Evolutionary conservation across 2,113 vertebrate genomes (phyloP).

Genomic region (Glaucomys volans): DNA sequence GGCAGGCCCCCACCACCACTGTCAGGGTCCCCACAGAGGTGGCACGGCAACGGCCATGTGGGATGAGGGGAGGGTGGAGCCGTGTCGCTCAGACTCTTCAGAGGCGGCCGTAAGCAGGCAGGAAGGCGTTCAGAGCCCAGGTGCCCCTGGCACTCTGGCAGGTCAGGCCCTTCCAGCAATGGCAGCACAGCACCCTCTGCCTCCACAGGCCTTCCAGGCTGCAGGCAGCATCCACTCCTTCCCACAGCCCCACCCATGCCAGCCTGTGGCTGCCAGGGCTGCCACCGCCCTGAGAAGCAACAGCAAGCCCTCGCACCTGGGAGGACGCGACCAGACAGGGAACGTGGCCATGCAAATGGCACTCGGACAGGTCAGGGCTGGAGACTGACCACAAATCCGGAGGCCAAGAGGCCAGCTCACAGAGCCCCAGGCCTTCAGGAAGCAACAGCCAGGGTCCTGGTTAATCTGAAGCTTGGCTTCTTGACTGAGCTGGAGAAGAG

Average conservation of each 20-base stretch:
- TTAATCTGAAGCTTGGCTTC: too few relatives aligned
- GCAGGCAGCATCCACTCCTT: not conserved
- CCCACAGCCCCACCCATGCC: not conserved
- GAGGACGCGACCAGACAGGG: too few relatives aligned
- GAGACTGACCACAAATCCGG: too few relatives aligned
- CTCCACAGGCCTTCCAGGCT: not conserved
- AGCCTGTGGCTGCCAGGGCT: not conserved
- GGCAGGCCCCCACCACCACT: not conserved
- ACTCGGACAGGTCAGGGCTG: too few relatives aligned
- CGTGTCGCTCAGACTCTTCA: not conserved
- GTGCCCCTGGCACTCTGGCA: not conserved
- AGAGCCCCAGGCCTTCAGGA: too few relatives aligned
- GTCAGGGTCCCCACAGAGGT: not conserved
- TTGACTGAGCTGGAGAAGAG: too few relatives aligned
- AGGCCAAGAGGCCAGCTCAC: too few relatives aligned
- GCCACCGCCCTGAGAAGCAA: fast-evolving
- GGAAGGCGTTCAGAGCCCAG: not conserved
- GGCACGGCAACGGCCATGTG: not conserved
- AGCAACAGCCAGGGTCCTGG: too few relatives aligned
- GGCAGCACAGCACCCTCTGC: not conserved
- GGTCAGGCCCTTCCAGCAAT: not conserved
- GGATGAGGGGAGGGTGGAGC: not conserved
- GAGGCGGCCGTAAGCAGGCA: not conserved
- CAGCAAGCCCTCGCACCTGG: too few relatives aligned
- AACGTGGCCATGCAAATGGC: too few relatives aligned